These are phyloP conservation scores for Aplochiton taeniatus DNA, from an alignment of 2,797 vertebrate genomes.

Conservation along the genomic window DNA sequence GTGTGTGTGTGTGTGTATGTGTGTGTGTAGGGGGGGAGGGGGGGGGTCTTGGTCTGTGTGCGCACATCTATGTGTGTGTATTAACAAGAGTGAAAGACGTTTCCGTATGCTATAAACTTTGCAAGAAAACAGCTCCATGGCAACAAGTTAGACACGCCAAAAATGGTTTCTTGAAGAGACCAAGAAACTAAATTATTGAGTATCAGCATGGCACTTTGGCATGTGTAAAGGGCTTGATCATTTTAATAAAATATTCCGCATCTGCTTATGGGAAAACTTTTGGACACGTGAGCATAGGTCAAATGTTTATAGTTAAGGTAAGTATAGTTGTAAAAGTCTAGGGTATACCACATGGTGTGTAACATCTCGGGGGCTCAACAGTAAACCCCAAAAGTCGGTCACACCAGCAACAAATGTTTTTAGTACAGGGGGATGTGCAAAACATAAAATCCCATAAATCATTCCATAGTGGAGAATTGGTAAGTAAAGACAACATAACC, in stretches of 20 bases:
- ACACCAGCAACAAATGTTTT: too few species aligned
- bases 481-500: conserved; percentile 6
- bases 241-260: not conserved
- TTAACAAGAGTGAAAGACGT: not conserved
- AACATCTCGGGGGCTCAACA: too few species aligned
- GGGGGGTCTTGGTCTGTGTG: not conserved
- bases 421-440: too few species aligned
- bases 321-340: too few species aligned
- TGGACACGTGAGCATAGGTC: too few species aligned
- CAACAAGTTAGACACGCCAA: conserved; percentile 6
- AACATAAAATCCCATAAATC: not conserved
- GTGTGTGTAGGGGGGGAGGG: conserved; percentile 14
- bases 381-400: too few species aligned
- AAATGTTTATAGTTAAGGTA: too few species aligned
- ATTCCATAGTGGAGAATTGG: not conserved
- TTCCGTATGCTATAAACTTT: conserved; percentile 9
- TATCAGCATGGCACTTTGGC: not conserved
- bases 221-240: not conserved
- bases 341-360: too few species aligned
- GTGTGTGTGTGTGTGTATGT: conserved; percentile 29
- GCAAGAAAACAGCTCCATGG: conserved; percentile 1
- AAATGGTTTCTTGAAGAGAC: not conserved
- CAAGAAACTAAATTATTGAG: not conserved
- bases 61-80: not conserved
- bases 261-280: not conserved